Conservation (phyloP, 2,113 vertebrate genomes). For the Coptodon rendalli region DNA sequence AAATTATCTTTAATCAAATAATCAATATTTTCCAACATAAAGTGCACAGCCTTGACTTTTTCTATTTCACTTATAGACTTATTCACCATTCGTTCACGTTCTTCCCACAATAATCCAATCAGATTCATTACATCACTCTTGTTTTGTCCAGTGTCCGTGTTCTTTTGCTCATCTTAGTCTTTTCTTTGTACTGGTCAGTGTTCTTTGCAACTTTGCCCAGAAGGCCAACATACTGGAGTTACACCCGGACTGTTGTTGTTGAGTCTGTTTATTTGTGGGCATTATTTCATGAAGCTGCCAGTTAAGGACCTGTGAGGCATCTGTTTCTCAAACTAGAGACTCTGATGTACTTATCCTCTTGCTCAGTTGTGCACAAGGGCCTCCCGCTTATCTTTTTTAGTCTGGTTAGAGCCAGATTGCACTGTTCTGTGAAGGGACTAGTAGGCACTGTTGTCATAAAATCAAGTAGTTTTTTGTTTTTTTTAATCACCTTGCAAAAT, state of each 20-base stretch:
- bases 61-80: background rate
- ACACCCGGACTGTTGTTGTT: background rate
- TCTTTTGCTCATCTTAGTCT: background rate
- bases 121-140: background rate
- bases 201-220: background rate
- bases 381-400: background rate
- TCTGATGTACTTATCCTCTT: background rate
- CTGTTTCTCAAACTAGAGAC: background rate
- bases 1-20: background rate
- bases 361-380: background rate
- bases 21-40: background rate
- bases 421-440: background rate
- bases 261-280: background rate
- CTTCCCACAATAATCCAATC: background rate
- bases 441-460: background rate
- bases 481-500: background rate
- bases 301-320: background rate
- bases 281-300: background rate
- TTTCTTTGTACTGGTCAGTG: background rate
- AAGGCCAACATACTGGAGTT: background rate
- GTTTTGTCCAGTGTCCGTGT: background rate
- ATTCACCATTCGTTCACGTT: background rate
- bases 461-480: rapidly evolving
- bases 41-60: background rate
- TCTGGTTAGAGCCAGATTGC: background rate